Percentiles rank a stretch among this genome's conserved stretches.
These are phyloP conservation scores for Percina caprodes DNA, from an alignment of 2,113 vertebrate genomes.

Conservation along the genomic window DNA sequence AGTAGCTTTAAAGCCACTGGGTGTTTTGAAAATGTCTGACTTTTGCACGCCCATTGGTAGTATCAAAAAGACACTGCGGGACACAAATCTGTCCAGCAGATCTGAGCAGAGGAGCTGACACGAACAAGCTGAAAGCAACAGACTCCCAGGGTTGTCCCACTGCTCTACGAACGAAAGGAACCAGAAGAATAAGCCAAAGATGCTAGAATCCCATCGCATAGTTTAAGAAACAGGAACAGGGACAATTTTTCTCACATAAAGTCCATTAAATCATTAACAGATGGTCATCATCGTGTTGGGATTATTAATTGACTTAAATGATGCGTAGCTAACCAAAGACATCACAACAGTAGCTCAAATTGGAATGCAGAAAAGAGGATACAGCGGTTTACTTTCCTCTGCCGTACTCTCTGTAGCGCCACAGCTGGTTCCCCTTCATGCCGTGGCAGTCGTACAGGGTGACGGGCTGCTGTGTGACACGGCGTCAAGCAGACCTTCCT, in stretches of 20 bases:
- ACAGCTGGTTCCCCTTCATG: conserved; percentile 99
- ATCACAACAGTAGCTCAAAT: no score
- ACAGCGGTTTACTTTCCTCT: no score
- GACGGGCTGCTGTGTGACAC: conserved; percentile 92
- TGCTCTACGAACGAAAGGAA: background rate
- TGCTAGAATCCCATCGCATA: background rate
- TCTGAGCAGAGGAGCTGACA: background rate
- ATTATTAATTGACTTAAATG: conserved; percentile 7
- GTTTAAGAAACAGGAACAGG: background rate
- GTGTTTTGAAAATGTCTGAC: background rate
- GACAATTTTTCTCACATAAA: background rate
- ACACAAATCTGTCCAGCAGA: background rate
- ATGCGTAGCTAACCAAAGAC: conserved; percentile 12
- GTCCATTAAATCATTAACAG: conserved; percentile 17
- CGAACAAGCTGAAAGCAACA: background rate
- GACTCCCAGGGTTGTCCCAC: background rate
- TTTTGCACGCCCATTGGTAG: background rate
- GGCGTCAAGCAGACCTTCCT: conserved; percentile 98
- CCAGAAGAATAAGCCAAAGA: background rate
- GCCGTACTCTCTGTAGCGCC: conserved; percentile 91
- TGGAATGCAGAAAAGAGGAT: no score
- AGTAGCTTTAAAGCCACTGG: background rate
- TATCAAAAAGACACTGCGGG: background rate
- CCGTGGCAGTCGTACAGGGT: conserved; percentile 97
- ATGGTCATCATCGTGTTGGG: conserved; percentile 5